Evolutionary conservation across 2,113 vertebrate species (phyloP).

Genomic region (Sorex fumeus): DNA sequence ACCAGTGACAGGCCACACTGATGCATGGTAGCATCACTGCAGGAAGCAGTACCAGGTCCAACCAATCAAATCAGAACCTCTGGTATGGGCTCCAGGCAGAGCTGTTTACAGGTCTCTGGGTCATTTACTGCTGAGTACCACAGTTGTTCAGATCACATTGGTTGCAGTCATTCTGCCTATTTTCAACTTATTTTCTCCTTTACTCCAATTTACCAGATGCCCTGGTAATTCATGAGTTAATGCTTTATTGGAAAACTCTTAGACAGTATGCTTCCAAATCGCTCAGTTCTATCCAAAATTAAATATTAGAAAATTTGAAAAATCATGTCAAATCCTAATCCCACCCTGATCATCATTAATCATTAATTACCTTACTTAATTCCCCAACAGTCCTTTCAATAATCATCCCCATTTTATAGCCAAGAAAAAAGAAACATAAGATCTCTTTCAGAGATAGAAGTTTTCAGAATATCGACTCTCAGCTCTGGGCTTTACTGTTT

Average conservation of each 20-base stretch:
- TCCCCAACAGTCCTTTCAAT: background rate
- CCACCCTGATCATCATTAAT: background rate
- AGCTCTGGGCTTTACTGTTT: background rate
- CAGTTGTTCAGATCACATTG: too few relatives aligned
- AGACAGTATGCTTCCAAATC: background rate
- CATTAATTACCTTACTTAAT: slow-evolving; percentile 3
- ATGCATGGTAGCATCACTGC: background rate
- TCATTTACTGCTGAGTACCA: background rate
- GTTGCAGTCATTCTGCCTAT: background rate
- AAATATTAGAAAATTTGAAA: slow-evolving; percentile 46
- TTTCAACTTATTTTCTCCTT: background rate
- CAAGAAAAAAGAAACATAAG: background rate
- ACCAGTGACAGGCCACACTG: background rate
- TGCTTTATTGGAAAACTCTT: background rate
- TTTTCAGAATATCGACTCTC: background rate
- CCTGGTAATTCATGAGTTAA: background rate
- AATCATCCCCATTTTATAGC: background rate
- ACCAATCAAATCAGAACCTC: background rate
- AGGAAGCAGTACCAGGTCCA: background rate
- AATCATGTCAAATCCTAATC: background rate
- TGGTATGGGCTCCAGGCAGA: background rate
- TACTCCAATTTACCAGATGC: background rate
- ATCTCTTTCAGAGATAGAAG: background rate
- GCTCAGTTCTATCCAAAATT: background rate
- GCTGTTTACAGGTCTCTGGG: background rate